phyloP scores from a whole-genome alignment of 1,140 invertebrate genomes.

The Delia radicum region DNA sequence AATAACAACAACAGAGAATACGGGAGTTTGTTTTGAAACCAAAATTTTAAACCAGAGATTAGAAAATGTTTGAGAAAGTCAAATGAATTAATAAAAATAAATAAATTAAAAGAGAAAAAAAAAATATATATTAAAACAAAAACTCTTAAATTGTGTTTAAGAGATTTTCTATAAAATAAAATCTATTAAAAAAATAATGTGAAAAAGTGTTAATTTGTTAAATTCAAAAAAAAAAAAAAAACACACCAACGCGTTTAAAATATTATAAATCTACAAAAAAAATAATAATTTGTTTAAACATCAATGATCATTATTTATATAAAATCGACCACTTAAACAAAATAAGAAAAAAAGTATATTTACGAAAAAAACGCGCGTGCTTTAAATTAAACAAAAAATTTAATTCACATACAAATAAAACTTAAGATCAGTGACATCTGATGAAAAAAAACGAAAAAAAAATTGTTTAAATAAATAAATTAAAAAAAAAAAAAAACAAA shows the following conservation, averaged over 20 bases:
- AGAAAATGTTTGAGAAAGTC: not conserved
- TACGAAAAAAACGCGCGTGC: not conserved
- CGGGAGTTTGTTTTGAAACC: not conserved
- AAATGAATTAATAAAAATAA: not conserved
- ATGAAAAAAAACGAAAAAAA: not conserved
- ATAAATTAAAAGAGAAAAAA: not conserved
- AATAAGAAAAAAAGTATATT: not conserved
- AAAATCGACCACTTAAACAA: not conserved
- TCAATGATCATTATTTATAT: not conserved
- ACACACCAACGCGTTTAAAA: not conserved
- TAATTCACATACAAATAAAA: not conserved
- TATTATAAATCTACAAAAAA: not conserved
- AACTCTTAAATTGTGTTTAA: not conserved
- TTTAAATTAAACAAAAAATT: not conserved
- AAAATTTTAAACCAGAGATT: not conserved
- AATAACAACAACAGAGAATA: not conserved
- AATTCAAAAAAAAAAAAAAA: not conserved
- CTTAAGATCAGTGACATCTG: not conserved
- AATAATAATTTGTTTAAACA: not conserved
- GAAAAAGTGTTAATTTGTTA: not conserved
- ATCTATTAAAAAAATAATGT: not conserved
- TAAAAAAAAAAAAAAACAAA: not conserved
- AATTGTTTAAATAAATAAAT: too few species aligned
- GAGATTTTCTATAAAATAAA: not conserved
- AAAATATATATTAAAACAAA: not conserved